Conservation (phyloP, 1,140 invertebrate genomes). For the Pararge aegeria region DNA sequence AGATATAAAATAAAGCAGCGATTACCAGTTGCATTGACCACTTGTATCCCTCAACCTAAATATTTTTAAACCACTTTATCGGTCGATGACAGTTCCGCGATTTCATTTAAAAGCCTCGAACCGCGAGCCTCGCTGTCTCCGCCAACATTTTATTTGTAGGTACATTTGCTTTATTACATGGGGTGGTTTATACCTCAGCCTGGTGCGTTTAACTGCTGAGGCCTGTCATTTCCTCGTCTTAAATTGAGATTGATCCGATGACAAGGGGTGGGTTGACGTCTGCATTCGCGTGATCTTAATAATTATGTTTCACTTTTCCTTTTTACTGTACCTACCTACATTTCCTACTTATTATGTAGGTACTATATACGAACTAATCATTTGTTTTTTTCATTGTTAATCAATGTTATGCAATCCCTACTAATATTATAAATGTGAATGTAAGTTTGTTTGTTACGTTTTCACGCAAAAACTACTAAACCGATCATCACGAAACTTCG, state of each 20-base stretch:
- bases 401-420: not conserved
- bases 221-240: conserved; percentile 69
- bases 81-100: conserved; percentile 18
- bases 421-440: no score
- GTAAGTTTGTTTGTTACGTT: no score
- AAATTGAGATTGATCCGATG: conserved; percentile 74
- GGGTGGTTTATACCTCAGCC: conserved; percentile 67
- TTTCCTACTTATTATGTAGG: not conserved
- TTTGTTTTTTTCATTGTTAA: not conserved
- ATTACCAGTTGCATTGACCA: not conserved
- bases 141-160: conserved; percentile 48
- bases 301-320: conserved; percentile 43
- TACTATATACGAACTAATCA: not conserved
- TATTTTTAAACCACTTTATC: not conserved
- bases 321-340: not conserved
- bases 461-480: no score
- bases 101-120: conserved; percentile 35
- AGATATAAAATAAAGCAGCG: not conserved
- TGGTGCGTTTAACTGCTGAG: conserved; percentile 70
- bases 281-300: conserved; percentile 50
- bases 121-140: conserved; percentile 33
- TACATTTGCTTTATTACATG: conserved; percentile 68
- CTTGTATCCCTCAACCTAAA: not conserved
- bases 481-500: no score
- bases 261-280: conserved; percentile 42